Evolutionary conservation across 2,888 invertebrate genomes (phyloP).

Genomic region (Lepidonotus clava): DNA sequence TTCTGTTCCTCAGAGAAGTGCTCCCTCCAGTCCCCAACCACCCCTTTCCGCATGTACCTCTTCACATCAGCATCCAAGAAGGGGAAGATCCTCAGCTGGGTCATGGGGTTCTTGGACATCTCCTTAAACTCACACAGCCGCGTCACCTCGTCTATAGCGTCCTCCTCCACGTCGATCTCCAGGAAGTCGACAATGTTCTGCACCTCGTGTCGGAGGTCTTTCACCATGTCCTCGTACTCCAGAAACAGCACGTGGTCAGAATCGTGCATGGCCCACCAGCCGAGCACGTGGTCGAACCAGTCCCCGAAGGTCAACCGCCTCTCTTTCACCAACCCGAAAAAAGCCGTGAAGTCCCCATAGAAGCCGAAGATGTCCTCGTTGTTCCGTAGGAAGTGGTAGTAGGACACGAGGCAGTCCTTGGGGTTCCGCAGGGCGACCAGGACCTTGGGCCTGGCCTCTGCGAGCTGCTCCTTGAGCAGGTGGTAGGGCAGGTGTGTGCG

Average conservation of each 20-base stretch:
- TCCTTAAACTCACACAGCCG: constrained; percentile 25
- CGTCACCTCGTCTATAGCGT: constrained; percentile 17
- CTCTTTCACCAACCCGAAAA: constrained; percentile 11
- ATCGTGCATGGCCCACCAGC: constrained; percentile 15
- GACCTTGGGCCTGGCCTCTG: constrained; percentile 6
- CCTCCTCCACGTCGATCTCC: constrained; percentile 33
- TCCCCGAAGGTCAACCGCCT: constrained; percentile 32
- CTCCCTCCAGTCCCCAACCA: constrained; percentile 39
- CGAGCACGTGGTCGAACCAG: constrained; percentile 42
- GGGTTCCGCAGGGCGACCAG: constrained; percentile 28
- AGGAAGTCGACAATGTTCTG: constrained; percentile 51
- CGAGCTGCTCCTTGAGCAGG: constrained; percentile 13
- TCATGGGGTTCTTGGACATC: constrained; percentile 42
- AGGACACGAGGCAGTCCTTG: constrained; percentile 45
- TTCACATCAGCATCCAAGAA: constrained; percentile 41
- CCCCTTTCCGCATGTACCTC: constrained; percentile 25
- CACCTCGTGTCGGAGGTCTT: background rate
- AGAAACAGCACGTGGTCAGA: constrained; percentile 10
- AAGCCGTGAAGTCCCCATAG: constrained; percentile 29
- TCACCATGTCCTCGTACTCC: constrained; percentile 46
- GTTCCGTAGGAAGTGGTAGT: constrained; percentile 46
- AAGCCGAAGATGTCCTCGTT: constrained; percentile 51
- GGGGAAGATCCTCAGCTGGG: constrained; percentile 46
- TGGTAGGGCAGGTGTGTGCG: constrained; percentile 31
- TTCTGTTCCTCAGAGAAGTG: constrained; percentile 29